Conservation (phyloP, 2,113 vertebrate genomes). For the Oryzias javanicus region DNA sequence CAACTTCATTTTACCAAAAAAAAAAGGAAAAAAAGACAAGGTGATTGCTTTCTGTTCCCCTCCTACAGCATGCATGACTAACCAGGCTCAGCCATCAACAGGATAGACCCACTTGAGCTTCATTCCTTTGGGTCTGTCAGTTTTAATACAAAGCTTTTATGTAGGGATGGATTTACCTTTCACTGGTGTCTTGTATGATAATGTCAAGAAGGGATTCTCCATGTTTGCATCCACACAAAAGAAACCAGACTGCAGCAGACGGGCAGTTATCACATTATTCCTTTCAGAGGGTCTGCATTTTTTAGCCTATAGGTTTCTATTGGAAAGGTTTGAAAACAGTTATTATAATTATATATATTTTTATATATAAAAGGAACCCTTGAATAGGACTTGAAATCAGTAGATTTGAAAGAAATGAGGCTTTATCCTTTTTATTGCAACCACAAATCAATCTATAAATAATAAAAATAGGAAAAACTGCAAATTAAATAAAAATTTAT, state of each 20-base stretch:
- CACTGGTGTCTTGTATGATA: constrained; percentile 28
- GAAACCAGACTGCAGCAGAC: background rate
- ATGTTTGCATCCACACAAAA: constrained; percentile 14
- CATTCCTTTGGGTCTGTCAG: constrained; percentile 64
- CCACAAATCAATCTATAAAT: too few relatives aligned
- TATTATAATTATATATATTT: too few relatives aligned
- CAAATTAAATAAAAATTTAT: too few relatives aligned
- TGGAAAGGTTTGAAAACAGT: too few relatives aligned
- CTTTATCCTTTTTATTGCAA: too few relatives aligned
- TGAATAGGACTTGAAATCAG: too few relatives aligned
- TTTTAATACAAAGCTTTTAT: constrained; percentile 62
- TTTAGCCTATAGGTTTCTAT: too few relatives aligned
- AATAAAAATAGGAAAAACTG: too few relatives aligned
- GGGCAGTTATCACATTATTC: constrained; percentile 5
- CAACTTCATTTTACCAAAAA: constrained; percentile 77
- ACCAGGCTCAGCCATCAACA: constrained; percentile 57
- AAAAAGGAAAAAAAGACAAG: constrained; percentile 59
- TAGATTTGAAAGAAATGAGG: too few relatives aligned
- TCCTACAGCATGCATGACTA: constrained; percentile 67
- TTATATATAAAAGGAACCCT: too few relatives aligned
- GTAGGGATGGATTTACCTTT: constrained; percentile 43
- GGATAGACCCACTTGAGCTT: constrained; percentile 45
- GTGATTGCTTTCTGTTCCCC: constrained; percentile 66
- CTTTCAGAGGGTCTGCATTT: background rate
- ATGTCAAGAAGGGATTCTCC: constrained; percentile 39